phyloP scores from a whole-genome alignment of 2,797 vertebrate genomes.

The Takifugu ocellatus region DNA sequence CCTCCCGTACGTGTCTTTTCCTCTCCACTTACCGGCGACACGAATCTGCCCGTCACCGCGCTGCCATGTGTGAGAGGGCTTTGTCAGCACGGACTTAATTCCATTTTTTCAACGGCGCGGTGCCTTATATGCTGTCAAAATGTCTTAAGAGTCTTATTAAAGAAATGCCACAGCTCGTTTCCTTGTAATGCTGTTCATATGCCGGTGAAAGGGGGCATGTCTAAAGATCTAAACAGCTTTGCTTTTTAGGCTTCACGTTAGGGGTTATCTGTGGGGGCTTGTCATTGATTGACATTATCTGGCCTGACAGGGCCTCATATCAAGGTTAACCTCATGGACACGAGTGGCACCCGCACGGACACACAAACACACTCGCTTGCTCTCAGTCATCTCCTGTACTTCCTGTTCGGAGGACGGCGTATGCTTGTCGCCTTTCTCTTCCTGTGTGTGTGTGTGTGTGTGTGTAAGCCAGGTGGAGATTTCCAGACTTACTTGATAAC shows the following conservation, averaged over 20 bases:
- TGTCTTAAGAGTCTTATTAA: slow-evolving; percentile 79
- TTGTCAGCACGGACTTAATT: slow-evolving; percentile 62
- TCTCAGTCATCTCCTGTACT: slow-evolving; percentile 30
- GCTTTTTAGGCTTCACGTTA: slow-evolving; percentile 79
- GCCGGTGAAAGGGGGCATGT: slow-evolving; percentile 74
- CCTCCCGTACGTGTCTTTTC: slow-evolving; percentile 33
- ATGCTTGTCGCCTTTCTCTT: slow-evolving; percentile 31
- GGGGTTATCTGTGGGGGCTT: slow-evolving; percentile 76
- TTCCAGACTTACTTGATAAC: slow-evolving; percentile 83
- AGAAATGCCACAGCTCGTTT: slow-evolving; percentile 80
- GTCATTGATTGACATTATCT: slow-evolving; percentile 80
- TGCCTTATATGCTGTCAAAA: slow-evolving; percentile 78
- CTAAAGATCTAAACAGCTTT: slow-evolving; percentile 79
- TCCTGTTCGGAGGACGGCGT: slow-evolving; percentile 41
- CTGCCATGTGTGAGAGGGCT: slow-evolving; percentile 48
- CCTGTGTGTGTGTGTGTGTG: slow-evolving; percentile 56
- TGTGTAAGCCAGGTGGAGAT: slow-evolving; percentile 74
- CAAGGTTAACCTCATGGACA: slow-evolving; percentile 80
- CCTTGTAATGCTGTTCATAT: slow-evolving; percentile 75
- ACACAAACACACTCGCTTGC: slow-evolving; percentile 25
- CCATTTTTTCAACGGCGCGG: slow-evolving; percentile 62
- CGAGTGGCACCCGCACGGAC: slow-evolving; percentile 60
- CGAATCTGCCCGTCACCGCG: slow-evolving; percentile 53
- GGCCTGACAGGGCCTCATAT: slow-evolving; percentile 77
- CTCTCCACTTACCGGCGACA: slow-evolving; percentile 53